Evolutionary conservation across 2,888 invertebrate species (phyloP).

Genomic region (Blomia tropicalis): DNA sequence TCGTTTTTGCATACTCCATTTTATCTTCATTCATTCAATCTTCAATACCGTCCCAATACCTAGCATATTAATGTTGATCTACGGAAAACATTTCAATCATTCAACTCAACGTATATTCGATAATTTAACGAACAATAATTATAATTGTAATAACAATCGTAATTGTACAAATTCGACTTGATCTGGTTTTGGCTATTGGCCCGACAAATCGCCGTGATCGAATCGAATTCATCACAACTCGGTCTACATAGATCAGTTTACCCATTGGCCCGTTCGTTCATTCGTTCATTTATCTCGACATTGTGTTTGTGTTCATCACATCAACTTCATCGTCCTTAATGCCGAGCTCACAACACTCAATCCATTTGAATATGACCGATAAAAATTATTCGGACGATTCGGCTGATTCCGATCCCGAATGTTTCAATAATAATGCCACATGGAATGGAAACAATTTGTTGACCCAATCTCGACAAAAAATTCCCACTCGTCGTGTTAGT

Average conservation of each 20-base stretch:
- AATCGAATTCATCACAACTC: no score
- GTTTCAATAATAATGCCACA: neutral
- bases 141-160: neutral
- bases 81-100: neutral
- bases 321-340: neutral
- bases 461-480: neutral
- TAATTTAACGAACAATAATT: neutral
- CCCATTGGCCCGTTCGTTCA: no score
- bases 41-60: no score
- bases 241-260: no score
- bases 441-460: neutral
- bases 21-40: neutral
- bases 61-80: neutral
- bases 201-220: no score
- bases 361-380: neutral
- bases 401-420: constrained; percentile 6
- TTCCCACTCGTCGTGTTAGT: neutral
- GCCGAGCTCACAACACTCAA: neutral
- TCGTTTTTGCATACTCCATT: no score
- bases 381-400: constrained; percentile 2
- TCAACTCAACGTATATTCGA: neutral
- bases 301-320: neutral
- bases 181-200: no score
- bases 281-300: neutral
- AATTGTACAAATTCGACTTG: neutral